Percentiles rank a stretch among this genome's conserved stretches.
phyloP scores from a whole-genome alignment of 2,888 invertebrate species.

The Apodemia mormo region DNA sequence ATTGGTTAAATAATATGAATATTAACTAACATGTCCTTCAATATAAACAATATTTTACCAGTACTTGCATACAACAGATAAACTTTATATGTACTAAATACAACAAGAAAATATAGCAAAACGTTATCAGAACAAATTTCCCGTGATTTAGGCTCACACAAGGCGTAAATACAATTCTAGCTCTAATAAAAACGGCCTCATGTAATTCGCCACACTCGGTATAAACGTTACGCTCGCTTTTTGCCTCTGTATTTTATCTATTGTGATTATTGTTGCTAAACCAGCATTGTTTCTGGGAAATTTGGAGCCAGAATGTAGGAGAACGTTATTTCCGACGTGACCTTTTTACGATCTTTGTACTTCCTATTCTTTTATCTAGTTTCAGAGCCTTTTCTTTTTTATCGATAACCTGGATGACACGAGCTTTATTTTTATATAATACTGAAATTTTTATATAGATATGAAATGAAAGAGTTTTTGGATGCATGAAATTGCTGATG shows the following conservation, averaged over 20 bases:
- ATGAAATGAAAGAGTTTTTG: no score
- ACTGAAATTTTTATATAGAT: no score
- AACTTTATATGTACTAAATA: no score
- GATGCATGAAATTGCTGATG: no score
- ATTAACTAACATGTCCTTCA: no score
- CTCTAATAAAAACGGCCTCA: constrained; percentile 9
- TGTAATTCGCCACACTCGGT: constrained; percentile 13
- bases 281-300: not conserved
- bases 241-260: constrained; percentile 14
- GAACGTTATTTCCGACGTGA: not conserved
- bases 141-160: not conserved
- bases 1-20: no score
- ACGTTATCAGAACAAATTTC: not conserved
- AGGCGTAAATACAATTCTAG: constrained; percentile 16
- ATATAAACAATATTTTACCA: no score
- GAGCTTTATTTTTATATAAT: no score
- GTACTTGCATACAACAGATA: no score
- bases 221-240: constrained; percentile 7
- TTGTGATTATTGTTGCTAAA: constrained; percentile 7
- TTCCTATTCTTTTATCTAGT: not conserved
- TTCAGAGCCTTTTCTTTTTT: not conserved
- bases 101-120: not conserved
- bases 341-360: not conserved
- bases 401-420: not conserved
- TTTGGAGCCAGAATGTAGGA: not conserved